Evolutionary conservation across 1,140 invertebrate genomes (phyloP).

Genomic region (Camponotus floridanus): DNA sequence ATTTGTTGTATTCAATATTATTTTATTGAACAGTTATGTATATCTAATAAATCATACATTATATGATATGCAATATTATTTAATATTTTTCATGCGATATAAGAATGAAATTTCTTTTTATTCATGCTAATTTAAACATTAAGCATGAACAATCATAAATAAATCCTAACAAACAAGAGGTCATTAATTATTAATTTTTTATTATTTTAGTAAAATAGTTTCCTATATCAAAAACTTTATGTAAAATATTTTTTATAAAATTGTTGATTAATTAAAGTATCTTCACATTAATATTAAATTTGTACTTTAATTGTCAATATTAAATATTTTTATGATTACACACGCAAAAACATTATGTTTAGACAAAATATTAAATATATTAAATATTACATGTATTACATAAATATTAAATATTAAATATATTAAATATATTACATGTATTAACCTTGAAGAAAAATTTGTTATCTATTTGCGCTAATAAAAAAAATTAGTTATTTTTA

Average conservation of each 20-base stretch:
- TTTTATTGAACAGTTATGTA: background rate
- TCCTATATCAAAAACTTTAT: too few species aligned
- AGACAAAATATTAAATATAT: background rate
- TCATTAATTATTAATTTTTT: too few species aligned
- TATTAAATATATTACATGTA: too few species aligned
- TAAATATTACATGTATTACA: too few species aligned
- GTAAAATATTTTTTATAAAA: too few species aligned
- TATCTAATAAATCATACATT: background rate
- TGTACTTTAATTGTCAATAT: background rate
- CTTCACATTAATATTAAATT: background rate
- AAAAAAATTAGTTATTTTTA: background rate
- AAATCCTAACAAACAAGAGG: too few species aligned
- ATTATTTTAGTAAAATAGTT: too few species aligned
- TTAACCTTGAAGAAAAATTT: background rate
- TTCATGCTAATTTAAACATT: background rate
- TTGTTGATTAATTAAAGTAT: too few species aligned
- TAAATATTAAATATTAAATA: too few species aligned
- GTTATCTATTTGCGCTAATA: background rate
- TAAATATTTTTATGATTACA: background rate
- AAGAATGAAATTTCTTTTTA: background rate
- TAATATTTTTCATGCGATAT: background rate
- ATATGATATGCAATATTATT: too few species aligned
- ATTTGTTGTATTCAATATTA: background rate
- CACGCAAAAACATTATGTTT: background rate
- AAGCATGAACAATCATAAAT: too few species aligned